Evolutionary conservation across 2,888 invertebrate species (phyloP).

Genomic region (Leptopterna dolabrata): DNA sequence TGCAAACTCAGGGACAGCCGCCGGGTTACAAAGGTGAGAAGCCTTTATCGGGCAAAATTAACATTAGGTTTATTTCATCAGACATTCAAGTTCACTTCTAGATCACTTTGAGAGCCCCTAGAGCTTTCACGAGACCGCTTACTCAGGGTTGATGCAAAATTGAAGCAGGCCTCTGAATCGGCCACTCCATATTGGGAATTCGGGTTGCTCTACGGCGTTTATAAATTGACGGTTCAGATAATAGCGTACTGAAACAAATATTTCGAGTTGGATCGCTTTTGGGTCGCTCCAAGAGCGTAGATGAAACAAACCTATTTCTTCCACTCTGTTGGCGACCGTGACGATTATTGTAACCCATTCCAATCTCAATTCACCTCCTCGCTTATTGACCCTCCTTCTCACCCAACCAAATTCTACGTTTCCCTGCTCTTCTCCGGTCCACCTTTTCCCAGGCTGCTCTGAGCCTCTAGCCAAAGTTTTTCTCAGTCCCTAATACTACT

Average conservation of each 20-base stretch:
- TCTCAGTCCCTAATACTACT: background rate
- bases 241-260: too few relatives aligned
- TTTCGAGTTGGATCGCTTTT: too few relatives aligned
- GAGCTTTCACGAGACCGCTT: too few relatives aligned
- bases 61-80: background rate
- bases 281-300: too few relatives aligned
- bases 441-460: background rate
- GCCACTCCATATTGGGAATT: too few relatives aligned
- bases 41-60: background rate
- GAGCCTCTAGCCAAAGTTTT: background rate
- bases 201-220: too few relatives aligned
- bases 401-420: background rate
- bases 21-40: background rate
- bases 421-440: background rate
- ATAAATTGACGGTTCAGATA: too few relatives aligned
- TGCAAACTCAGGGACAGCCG: background rate
- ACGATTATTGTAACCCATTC: background rate
- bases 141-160: too few relatives aligned
- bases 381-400: too few relatives aligned
- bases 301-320: background rate
- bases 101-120: too few relatives aligned
- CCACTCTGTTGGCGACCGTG: background rate
- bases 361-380: background rate
- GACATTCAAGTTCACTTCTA: too few relatives aligned
- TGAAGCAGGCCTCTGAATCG: too few relatives aligned